Evolutionary conservation across 23 tunicate species (phyloP).

Genomic region (Halocynthia roretzi): DNA sequence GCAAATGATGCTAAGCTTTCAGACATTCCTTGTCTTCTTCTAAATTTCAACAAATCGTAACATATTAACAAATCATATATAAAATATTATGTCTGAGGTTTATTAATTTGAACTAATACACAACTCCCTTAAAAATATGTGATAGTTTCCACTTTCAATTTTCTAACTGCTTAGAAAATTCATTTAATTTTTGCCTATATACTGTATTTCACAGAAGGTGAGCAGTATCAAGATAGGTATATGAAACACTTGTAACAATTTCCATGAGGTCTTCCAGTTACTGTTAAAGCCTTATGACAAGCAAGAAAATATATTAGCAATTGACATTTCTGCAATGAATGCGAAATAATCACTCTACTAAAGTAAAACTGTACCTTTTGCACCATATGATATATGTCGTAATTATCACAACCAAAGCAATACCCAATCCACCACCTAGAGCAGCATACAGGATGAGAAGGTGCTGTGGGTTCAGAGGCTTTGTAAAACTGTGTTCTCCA

Average conservation of each 20-base stretch:
- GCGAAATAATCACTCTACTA: background rate
- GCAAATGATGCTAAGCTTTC: too few species aligned
- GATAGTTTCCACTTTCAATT: too few species aligned
- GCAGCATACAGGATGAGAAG: slow-evolving; percentile 34
- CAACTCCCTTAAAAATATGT: too few species aligned
- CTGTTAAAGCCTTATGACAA: background rate
- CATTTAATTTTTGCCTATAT: background rate
- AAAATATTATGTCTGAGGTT: too few species aligned
- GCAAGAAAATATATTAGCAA: background rate
- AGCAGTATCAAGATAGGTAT: too few species aligned
- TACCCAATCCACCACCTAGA: slow-evolving; percentile 29
- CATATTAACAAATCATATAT: too few species aligned
- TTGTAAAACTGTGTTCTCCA: background rate
- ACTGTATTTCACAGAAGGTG: too few species aligned
- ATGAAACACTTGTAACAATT: too few species aligned
- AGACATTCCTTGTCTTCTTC: too few species aligned
- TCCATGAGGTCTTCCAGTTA: too few species aligned
- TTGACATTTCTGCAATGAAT: background rate
- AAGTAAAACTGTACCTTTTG: slow-evolving; percentile 35
- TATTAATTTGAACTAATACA: too few species aligned
- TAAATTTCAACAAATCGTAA: too few species aligned
- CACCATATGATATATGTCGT: slow-evolving; percentile 40
- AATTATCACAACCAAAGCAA: slow-evolving; percentile 11
- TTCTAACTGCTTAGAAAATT: background rate
- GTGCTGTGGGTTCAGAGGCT: background rate